Conservation (phyloP, 2,113 vertebrate species). For the Nannospalax galili region DNA sequence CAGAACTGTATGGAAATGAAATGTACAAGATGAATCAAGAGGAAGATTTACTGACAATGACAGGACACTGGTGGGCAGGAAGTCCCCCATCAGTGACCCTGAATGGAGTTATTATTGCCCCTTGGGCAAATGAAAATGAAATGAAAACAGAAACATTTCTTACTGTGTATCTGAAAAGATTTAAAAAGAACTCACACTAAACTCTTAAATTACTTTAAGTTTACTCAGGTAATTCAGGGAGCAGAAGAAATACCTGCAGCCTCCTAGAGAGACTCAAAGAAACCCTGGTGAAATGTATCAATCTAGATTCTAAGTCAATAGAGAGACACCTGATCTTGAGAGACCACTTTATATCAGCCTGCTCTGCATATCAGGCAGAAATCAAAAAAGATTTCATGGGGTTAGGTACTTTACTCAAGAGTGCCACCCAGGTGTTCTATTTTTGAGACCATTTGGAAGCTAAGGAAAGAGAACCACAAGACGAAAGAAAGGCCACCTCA, state of each 20-base stretch:
- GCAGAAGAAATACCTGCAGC: not conserved
- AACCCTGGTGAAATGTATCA: not conserved
- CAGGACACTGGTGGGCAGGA: not conserved
- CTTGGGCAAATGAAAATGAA: too few relatives aligned
- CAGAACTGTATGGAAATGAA: not conserved
- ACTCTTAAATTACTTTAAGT: not conserved
- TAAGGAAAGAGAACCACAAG: too few relatives aligned
- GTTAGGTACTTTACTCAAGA: too few relatives aligned
- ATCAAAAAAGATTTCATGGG: too few relatives aligned
- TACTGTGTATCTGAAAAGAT: not conserved
- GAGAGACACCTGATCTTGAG: not conserved
- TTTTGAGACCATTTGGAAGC: too few relatives aligned
- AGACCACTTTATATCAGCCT: not conserved
- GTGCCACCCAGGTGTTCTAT: too few relatives aligned
- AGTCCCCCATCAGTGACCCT: not conserved
- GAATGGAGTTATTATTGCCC: not conserved
- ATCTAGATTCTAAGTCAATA: not conserved
- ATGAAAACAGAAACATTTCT: not conserved
- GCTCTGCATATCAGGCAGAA: too few relatives aligned
- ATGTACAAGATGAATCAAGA: not conserved
- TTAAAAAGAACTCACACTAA: not conserved
- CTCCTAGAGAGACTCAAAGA: not conserved
- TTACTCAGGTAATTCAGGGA: not conserved
- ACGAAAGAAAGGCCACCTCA: too few relatives aligned
- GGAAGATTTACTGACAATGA: not conserved